These are phyloP conservation scores for Heteromormyrus szaboi DNA, from an alignment of 2,797 vertebrate species.

Conservation along the genomic window DNA sequence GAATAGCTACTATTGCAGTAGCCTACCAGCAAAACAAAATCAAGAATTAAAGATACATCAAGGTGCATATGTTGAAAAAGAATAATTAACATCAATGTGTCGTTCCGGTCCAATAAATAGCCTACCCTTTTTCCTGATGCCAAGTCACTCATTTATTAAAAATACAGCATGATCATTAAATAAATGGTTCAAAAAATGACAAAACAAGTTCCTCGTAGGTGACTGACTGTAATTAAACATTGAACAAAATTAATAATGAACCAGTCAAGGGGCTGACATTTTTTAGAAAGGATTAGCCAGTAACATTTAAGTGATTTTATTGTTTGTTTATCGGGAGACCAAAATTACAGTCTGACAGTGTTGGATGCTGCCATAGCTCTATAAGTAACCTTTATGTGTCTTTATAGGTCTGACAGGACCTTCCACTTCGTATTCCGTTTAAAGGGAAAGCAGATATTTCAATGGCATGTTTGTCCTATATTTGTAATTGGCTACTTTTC, in stretches of 20 bases:
- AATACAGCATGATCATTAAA: conserved; percentile 1
- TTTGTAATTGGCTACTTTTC: conserved; percentile 21
- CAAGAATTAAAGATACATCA: not conserved
- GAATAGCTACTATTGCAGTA: not conserved
- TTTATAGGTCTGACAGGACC: conserved; percentile 5
- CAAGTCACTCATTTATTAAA: not conserved
- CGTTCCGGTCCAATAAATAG: not conserved
- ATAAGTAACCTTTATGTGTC: conserved; percentile 8
- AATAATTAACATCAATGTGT: not conserved
- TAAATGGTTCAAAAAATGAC: not conserved
- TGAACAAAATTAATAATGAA: not conserved
- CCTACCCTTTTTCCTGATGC: not conserved
- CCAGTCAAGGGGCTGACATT: conserved; percentile 15
- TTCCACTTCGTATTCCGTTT: not conserved
- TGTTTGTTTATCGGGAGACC: not conserved
- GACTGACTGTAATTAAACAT: conserved; percentile 6
- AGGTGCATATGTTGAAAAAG: not conserved
- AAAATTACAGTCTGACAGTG: not conserved
- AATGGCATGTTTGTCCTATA: conserved; percentile 1
- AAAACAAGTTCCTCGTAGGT: not conserved
- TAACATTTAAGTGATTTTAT: not conserved
- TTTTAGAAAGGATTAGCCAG: not conserved
- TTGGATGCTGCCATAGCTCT: not conserved
- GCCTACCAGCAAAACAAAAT: not conserved
- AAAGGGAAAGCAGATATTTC: conserved; percentile 8